Evolutionary conservation across 2,113 vertebrate genomes (phyloP).

Genomic region (Lophura nycthemera): DNA sequence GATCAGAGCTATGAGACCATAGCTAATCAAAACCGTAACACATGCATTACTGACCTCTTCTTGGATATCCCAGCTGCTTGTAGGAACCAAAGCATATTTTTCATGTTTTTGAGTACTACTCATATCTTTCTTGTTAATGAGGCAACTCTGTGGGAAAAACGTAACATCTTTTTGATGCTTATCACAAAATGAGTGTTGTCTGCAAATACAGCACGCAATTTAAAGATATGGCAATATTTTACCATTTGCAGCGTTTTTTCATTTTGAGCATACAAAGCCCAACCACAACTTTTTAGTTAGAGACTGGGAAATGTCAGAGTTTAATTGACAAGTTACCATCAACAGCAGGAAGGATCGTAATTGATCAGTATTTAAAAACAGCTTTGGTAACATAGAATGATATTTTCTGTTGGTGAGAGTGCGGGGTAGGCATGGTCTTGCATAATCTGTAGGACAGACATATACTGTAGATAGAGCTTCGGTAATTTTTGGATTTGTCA

Average conservation of each 20-base stretch:
- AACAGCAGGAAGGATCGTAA: not conserved
- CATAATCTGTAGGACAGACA: not conserved
- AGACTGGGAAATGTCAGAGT: not conserved
- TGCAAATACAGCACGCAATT: not conserved
- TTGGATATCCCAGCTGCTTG: not conserved
- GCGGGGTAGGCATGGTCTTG: not conserved
- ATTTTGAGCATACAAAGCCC: not conserved
- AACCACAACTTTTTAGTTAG: not conserved
- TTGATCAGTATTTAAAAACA: not conserved
- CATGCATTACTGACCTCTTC: not conserved
- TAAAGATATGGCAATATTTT: not conserved
- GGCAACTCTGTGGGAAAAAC: not conserved
- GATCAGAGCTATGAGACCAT: conserved; percentile 38
- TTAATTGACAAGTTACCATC: not conserved
- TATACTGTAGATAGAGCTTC: rapidly evolving
- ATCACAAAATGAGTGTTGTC: not conserved
- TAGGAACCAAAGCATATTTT: not conserved
- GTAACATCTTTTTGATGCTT: not conserved
- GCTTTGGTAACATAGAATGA: not conserved
- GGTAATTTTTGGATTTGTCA: not conserved
- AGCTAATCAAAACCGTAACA: not conserved
- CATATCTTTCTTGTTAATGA: not conserved
- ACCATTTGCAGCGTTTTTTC: not conserved
- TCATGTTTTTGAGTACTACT: not conserved
- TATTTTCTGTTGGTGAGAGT: not conserved